Evolutionary conservation across 2,797 vertebrate genomes (phyloP).

Genomic region (Pangasius krempfi): DNA sequence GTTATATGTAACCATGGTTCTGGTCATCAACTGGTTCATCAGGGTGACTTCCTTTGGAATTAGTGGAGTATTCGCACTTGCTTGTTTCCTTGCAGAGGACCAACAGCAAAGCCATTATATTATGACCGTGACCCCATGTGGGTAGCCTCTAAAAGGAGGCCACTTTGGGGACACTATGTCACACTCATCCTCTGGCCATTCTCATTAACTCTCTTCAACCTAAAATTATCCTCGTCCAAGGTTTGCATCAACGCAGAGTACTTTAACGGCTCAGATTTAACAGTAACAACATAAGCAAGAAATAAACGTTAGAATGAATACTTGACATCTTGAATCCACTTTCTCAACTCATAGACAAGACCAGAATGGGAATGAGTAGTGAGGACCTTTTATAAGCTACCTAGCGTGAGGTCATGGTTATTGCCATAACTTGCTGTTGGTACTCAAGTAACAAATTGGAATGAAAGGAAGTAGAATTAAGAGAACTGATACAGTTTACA

Average conservation of each 20-base stretch:
- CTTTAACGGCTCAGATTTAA: not conserved
- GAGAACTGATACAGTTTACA: too few species aligned
- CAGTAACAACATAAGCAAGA: not conserved
- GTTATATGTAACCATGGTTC: not conserved
- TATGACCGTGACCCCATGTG: not conserved
- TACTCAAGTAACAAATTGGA: too few species aligned
- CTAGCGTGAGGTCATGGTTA: not conserved
- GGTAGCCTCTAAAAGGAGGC: not conserved
- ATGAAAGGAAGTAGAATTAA: not conserved
- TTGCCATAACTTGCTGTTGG: not conserved
- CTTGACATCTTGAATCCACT: too few species aligned
- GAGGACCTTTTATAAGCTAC: not conserved
- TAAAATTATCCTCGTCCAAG: not conserved
- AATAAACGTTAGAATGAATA: not conserved
- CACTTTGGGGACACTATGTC: not conserved
- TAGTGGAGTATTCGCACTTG: not conserved
- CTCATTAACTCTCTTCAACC: not conserved
- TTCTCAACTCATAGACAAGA: not conserved
- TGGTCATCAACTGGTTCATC: not conserved
- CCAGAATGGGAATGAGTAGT: not conserved
- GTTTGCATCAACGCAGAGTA: not conserved
- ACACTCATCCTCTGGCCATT: not conserved
- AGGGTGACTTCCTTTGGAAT: not conserved
- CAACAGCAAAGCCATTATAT: not conserved
- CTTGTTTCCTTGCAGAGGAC: not conserved